phyloP scores from a whole-genome alignment of 2,888 invertebrate genomes.

The Trissonchulus latispiculum region DNA sequence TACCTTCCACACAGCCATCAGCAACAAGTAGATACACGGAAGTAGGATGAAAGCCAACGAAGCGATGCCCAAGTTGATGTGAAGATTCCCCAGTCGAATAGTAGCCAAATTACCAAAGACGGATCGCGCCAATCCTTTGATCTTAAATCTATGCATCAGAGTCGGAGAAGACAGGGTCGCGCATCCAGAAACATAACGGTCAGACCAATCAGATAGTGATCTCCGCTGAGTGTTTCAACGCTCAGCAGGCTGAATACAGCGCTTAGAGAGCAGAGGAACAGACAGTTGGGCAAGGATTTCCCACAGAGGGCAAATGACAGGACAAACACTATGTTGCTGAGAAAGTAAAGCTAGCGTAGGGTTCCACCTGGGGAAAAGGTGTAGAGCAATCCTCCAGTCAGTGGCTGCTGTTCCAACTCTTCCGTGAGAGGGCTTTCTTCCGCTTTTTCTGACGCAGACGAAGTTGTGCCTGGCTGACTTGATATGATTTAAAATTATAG shows the following conservation, averaged over 20 bases:
- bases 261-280: conserved; percentile 13
- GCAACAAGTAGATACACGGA: background rate
- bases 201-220: conserved; percentile 4
- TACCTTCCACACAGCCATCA: too few relatives aligned
- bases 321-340: background rate
- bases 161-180: background rate
- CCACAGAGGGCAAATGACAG: background rate
- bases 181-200: conserved; percentile 4
- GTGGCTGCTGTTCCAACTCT: background rate
- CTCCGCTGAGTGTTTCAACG: background rate
- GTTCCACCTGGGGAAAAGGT: background rate
- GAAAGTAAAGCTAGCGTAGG: conserved; percentile 14
- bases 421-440: background rate
- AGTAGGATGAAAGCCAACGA: background rate
- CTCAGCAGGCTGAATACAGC: background rate
- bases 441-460: background rate
- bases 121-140: background rate
- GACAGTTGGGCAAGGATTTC: conserved; percentile 14
- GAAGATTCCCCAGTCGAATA: background rate
- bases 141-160: background rate
- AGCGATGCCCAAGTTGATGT: background rate
- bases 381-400: background rate
- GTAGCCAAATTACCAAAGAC: background rate
- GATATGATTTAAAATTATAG: too few relatives aligned
- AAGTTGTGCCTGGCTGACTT: too few relatives aligned